Conservation (phyloP, 2,797 vertebrate genomes). For the Gymnoscopelus braueri region DNA sequence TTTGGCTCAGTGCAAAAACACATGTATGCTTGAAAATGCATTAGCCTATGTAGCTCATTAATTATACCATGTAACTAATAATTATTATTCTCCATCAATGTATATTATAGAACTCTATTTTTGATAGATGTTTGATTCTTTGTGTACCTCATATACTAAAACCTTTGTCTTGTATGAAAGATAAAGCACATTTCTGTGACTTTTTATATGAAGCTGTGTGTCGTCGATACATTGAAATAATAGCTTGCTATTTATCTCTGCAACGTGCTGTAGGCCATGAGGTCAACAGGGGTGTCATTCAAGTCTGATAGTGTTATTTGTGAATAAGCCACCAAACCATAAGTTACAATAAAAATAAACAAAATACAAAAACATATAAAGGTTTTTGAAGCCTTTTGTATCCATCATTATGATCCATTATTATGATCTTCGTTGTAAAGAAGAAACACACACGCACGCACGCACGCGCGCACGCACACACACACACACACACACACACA, state of each 20-base stretch:
- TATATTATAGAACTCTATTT: constrained; percentile 70
- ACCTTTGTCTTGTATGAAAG: constrained; percentile 16
- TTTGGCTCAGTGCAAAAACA: constrained; percentile 34
- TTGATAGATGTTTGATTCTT: constrained; percentile 58
- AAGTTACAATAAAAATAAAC: constrained; percentile 45
- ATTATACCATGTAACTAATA: constrained; percentile 43
- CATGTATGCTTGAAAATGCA: constrained; percentile 44
- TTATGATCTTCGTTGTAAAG: no score
- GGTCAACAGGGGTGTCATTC: constrained; percentile 7
- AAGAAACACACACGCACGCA: no score
- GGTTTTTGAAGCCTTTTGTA: neutral
- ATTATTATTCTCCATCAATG: constrained; percentile 39
- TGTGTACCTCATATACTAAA: constrained; percentile 20
- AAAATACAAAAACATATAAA: neutral
- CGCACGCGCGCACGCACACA: no score
- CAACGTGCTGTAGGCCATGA: constrained; percentile 35
- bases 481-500: no score
- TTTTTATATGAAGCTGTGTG: constrained; percentile 37
- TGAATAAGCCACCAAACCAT: constrained; percentile 37
- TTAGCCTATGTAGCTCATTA: constrained; percentile 38
- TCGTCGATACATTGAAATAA: constrained; percentile 3
- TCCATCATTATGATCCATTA: neutral
- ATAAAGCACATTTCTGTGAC: neutral
- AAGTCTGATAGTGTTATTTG: constrained; percentile 12
- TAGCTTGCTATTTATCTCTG: constrained; percentile 14